phyloP scores from a whole-genome alignment of 1,140 invertebrate species.

The Prorops nasuta region DNA sequence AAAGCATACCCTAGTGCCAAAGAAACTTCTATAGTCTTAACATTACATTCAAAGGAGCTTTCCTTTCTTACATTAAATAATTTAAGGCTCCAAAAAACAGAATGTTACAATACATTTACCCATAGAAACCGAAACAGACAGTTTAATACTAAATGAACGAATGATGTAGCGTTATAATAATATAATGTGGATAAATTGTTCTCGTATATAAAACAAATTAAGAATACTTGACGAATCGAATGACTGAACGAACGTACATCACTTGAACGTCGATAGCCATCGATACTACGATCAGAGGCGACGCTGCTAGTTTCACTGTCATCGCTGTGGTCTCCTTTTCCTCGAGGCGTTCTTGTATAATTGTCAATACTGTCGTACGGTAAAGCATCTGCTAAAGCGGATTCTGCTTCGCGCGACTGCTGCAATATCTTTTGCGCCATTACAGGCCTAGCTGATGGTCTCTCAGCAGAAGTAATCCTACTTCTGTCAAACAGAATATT shows the following conservation, averaged over 20 bases:
- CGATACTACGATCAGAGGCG: conserved; percentile 87
- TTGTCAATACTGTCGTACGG: conserved; percentile 54
- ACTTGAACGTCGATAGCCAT: conserved; percentile 74
- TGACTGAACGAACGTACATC: conserved; percentile 68
- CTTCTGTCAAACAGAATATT: conserved; percentile 34
- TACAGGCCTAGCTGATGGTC: conserved; percentile 61
- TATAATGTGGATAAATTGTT: no score
- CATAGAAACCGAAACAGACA: no score
- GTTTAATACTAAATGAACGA: no score
- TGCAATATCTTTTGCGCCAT: conserved; percentile 81
- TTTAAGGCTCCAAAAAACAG: no score
- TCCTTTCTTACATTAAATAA: no score
- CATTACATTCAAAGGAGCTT: no score
- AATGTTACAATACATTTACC: no score
- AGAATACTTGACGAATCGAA: not conserved
- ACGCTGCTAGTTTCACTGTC: conserved; percentile 93
- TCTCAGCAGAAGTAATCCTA: conserved; percentile 55
- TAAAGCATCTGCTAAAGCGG: conserved; percentile 73
- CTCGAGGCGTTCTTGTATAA: conserved; percentile 48
- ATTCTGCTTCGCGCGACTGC: conserved; percentile 87
- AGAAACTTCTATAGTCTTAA: no score
- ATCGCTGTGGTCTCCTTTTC: conserved; percentile 75
- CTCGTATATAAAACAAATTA: no score
- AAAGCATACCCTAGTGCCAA: no score
- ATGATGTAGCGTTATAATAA: no score